Percentiles rank a stretch among this genome's conserved stretches.
Evolutionary conservation across 2,113 vertebrate species (phyloP).

Genomic region (Tenebrosternarchus preto): DNA sequence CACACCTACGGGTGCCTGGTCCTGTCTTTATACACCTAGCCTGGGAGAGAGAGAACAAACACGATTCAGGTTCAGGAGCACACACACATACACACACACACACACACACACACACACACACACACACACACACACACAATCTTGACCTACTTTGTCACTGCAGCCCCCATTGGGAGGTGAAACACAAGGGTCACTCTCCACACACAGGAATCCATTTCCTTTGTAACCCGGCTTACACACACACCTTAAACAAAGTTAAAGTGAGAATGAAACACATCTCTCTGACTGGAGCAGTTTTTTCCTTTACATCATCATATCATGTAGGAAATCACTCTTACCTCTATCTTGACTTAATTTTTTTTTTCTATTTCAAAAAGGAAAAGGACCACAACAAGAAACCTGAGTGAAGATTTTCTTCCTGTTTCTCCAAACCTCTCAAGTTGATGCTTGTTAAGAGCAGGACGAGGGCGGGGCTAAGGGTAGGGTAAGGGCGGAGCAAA

Average conservation of each 20-base stretch:
- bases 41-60: slow-evolving; percentile 63
- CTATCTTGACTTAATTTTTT: not conserved
- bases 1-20: slow-evolving; percentile 68
- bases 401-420: too few relatives aligned
- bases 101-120: slow-evolving; percentile 3
- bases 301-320: not conserved
- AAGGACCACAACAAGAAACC: too few relatives aligned
- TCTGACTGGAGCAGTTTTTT: not conserved
- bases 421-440: too few relatives aligned
- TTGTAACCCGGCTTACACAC: slow-evolving; percentile 85
- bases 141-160: slow-evolving; percentile 77
- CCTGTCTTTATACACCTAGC: slow-evolving; percentile 81
- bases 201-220: slow-evolving; percentile 84
- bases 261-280: not conserved
- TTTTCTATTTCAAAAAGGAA: too few relatives aligned
- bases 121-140: slow-evolving; percentile 17
- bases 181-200: slow-evolving; percentile 78
- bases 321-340: not conserved
- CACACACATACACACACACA: not conserved
- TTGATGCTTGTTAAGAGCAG: too few relatives aligned
- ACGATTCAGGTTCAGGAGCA: not conserved
- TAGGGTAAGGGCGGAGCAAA: not conserved
- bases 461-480: too few relatives aligned
- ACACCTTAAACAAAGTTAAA: slow-evolving; percentile 73
- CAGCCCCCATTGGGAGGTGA: slow-evolving; percentile 73